Base-by-base conservation (phyloP, 2,888 invertebrate genomes). In the Morpho achilles region DNA sequence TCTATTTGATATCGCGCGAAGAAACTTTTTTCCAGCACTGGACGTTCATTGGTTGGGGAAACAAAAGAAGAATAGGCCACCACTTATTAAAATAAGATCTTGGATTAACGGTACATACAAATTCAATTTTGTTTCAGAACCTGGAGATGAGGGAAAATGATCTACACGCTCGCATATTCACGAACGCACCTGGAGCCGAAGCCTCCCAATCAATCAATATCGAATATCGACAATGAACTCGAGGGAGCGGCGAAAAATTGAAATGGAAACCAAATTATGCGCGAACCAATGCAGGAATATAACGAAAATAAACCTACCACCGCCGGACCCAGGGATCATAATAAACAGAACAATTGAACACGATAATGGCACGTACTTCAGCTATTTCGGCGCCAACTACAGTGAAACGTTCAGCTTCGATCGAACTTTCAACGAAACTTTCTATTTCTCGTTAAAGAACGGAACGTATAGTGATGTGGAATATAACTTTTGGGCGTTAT, bases 401-500 rank as follows among this genome's bases (percentile, higher is more conserved):
- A 84, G 81, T 68, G 78, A 79, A 8, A 60, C 54, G 45, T 56
- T 71, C 16, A 16, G 16, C 16, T 16, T 16, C 16, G 16, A 16
- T 16, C 16, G 16, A 16, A 16, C 16, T 16, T 16, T 16, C n/a
- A 76, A 77, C 58, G 77, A 68, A 58, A 74, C 72, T 23, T 65
- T 72, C 9, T 87, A 86, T 67, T 80, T 81, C 69, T 79, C 79
- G n/a, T 76, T 76, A 50, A 78, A 70, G 66, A 85, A 83, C 69
- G 80, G 77, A 69, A 85, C 84, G 64, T 82, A 83, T 54, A 79
- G 82, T 80, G 82, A 84, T 62, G 82, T 79, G 71, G 87, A 85
- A 69, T 94, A 94, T 75, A 96, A 96, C 84, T 95, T 95, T 80
- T 97, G 96, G 97, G 96, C 97, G 69, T 87, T 97, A 65, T 94